These are phyloP conservation scores for Myanophis thanlyinensis DNA, from an alignment of 2,113 vertebrate genomes.

Conservation along the genomic window DNA sequence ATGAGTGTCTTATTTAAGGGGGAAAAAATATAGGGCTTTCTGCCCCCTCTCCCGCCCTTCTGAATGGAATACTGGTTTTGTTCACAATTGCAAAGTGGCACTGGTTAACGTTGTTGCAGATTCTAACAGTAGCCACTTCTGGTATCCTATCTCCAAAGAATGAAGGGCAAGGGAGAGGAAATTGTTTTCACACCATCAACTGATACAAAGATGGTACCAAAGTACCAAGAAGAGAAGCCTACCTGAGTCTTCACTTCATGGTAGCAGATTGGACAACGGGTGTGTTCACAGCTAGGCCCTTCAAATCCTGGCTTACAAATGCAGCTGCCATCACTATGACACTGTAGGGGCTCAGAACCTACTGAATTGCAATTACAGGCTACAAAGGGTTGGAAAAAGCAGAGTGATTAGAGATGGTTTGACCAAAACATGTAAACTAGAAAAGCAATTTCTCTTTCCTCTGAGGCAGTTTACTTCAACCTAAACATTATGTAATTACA, in stretches of 20 bases:
- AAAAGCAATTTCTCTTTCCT: neutral
- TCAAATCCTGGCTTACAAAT: slow-evolving; percentile 80
- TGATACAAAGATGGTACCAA: neutral
- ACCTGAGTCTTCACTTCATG: slow-evolving; percentile 81
- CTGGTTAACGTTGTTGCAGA: neutral
- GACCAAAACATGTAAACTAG: neutral
- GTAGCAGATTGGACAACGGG: slow-evolving; percentile 84
- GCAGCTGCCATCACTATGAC: slow-evolving; percentile 79
- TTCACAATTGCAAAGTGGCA: neutral
- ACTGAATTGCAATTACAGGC: slow-evolving; percentile 78
- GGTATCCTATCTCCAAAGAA: neutral
- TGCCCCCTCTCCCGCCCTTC: too few relatives aligned
- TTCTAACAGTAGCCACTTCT: neutral
- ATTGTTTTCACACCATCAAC: neutral
- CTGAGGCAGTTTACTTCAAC: neutral
- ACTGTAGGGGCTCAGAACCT: slow-evolving; percentile 71
- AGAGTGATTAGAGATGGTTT: neutral
- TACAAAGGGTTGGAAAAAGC: slow-evolving; percentile 47
- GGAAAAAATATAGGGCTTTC: neutral
- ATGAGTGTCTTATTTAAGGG: neutral
- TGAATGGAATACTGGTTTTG: neutral
- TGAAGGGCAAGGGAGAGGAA: neutral
- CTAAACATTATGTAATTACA: neutral
- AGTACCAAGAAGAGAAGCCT: neutral
- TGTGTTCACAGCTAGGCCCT: slow-evolving; percentile 77